Evolutionary conservation across 1,140 invertebrate species (phyloP), one percentile per base, ranked within the genome.

Genomic region (Bombus balteatus): DNA sequence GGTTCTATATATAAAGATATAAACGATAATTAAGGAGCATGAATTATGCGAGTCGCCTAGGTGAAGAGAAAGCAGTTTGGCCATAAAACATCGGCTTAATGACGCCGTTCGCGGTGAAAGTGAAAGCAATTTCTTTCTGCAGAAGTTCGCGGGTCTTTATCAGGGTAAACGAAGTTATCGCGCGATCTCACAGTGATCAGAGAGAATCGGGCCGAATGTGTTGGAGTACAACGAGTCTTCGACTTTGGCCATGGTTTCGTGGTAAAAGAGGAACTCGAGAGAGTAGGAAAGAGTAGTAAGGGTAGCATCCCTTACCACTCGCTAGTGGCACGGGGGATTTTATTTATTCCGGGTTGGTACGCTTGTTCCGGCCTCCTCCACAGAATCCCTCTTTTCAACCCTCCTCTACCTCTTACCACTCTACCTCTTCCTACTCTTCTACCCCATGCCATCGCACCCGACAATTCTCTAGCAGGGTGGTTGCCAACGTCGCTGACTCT

Each of bases 281-380:
- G 85, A 68, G 85, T 75, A 66, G 84, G 72, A 66, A 68, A 78
- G 80, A 78, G 87, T 34, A n/a, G 43, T 37, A 34, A 75, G 74
- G 37, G 74, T 59, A 59, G 74, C 22, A 62, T 80, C 90, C 84
- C 88, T 91, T 87, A 87, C 82, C 87, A 90, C 85, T 90, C 83
- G 81, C 71, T 68, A 83, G 65, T 83, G 75, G 85, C 74, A 70
- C 81, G 84, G 85, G 86, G 87, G 90, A 91, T 92, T 93, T 93
- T 93, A 92, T 93, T 92, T 93, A 93, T 92, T 93, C 92, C 90
- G 89, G 85, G 90, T 92, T 89, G 92, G 91, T 93, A 91, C 89
- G 87, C 90, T 92, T 92, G 92, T 91, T 92, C 89, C 91, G 87
- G 91, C 84, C 91, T 92, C 73, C 86, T 92, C 87, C 43, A 87